A percentile compares a stretch with the other conserved stretches of the same genome.
Conservation (phyloP, 1,140 invertebrate species). For the Ips typographus region DNA sequence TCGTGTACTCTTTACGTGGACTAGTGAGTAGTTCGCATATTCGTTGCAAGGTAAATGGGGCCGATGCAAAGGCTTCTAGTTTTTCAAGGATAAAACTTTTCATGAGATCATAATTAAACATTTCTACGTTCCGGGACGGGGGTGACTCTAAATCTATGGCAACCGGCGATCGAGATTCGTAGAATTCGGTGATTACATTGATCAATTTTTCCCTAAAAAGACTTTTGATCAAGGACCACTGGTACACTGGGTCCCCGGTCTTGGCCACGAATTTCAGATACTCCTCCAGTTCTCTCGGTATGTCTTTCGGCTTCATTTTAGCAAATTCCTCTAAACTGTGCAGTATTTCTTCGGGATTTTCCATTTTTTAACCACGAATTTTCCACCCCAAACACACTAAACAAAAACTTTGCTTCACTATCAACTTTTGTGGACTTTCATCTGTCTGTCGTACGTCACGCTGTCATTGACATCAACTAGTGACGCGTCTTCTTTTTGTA, state of each 20-base stretch:
- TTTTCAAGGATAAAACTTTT: slow-evolving; percentile 81
- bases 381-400: slow-evolving; percentile 27
- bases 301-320: slow-evolving; percentile 77
- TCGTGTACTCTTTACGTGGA: slow-evolving; percentile 91
- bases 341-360: slow-evolving; percentile 82
- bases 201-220: slow-evolving; percentile 86
- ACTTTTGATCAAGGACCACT: slow-evolving; percentile 85
- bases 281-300: slow-evolving; percentile 87
- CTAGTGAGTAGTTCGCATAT: slow-evolving; percentile 90
- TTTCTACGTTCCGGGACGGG: slow-evolving; percentile 84
- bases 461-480: neutral
- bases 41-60: slow-evolving; percentile 95
- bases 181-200: slow-evolving; percentile 83
- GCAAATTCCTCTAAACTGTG: slow-evolving; percentile 82
- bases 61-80: slow-evolving; percentile 80
- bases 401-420: slow-evolving; percentile 13
- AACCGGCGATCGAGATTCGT: slow-evolving; percentile 70
- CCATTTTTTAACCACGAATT: slow-evolving; percentile 58
- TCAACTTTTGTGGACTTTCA: slow-evolving; percentile 4
- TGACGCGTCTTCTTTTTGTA: neutral
- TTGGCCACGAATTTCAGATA: slow-evolving; percentile 89
- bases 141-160: slow-evolving; percentile 59
- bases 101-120: slow-evolving; percentile 88
- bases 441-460: slow-evolving; percentile 6
- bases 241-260: slow-evolving; percentile 92